Evolutionary conservation across 1,140 invertebrate species (phyloP), one percentile per base, ranked within the genome.

Genomic region (Leptestheria dahalacensis): DNA sequence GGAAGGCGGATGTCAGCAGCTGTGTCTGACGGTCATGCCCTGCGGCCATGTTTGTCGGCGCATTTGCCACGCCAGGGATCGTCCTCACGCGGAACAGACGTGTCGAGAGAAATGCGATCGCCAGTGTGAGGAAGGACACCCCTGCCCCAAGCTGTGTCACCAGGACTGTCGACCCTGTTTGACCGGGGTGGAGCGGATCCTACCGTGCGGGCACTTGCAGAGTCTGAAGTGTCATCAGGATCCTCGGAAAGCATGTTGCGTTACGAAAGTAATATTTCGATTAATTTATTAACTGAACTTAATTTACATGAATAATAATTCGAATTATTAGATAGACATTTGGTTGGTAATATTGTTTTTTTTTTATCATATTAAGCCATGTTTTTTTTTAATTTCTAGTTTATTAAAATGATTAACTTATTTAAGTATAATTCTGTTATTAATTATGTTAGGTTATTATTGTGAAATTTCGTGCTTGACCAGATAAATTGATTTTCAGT

Each of bases 31-130:
- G 0, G 20, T 29, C 2, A 50, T 70, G n/a, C 48, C 62, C 1
- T 82, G 80, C 66, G 74, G 74, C 2, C 81, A 82, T 65, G 58
- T 57, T 20, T 82, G 81, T 66, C 70, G 71, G 21, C 71, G 70
- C 24, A 58, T 78, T 1, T 70, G 68, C 47, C 68, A 70, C 4
- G 80, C 78, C 57, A 78, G 80, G 61, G 67, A 72, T 61, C 60
- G 67, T 4, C 67, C 73, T 2, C 80, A 82, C 64, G 24, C 49
- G 2, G 24, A 60, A 2, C 69, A 68, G 23, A 69, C 67, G 60
- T 60, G 58, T 28, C 47, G 26, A 2, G 49, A 53, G 64, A 59
- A 68, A 59, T 72, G 61, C 66, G 52, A 29, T 15, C 74, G 64
- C 68, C 28, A 33, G 20, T 79, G 77, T 62, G 68, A 72, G 20